phyloP scores from a whole-genome alignment of 2,113 vertebrate species.

The Caracal caracal region DNA sequence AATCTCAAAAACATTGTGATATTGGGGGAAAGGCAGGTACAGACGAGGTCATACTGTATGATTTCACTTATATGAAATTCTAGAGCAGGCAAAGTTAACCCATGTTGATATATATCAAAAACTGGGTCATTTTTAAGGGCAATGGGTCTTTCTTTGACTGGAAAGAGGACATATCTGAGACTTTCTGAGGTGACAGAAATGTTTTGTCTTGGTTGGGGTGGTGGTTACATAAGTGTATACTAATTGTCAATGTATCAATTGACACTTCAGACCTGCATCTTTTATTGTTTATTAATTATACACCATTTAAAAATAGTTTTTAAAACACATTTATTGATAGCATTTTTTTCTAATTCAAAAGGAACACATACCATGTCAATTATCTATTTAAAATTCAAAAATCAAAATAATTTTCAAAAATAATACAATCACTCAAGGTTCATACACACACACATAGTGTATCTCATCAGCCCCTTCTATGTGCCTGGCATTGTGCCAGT shows the following conservation, averaged over 20 bases:
- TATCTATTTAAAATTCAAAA: constrained; percentile 6
- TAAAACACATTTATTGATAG: not conserved
- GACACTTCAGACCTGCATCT: not conserved
- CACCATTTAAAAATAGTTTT: not conserved
- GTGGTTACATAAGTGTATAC: not conserved
- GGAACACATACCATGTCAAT: not conserved
- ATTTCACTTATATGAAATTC: not conserved
- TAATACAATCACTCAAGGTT: not conserved
- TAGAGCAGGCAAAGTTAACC: not conserved
- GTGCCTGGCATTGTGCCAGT: not conserved
- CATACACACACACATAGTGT: not conserved
- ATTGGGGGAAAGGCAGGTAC: not conserved
- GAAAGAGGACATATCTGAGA: not conserved
- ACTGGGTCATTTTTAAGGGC: not conserved
- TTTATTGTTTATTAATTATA: not conserved
- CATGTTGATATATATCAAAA: not conserved
- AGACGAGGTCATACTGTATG: not conserved
- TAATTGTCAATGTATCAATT: not conserved
- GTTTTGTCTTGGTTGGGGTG: not conserved
- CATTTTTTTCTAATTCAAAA: not conserved
- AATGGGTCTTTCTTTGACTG: not conserved
- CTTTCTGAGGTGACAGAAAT: not conserved
- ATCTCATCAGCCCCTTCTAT: not conserved
- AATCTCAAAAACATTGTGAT: not conserved
- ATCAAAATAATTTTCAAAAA: constrained; percentile 10